Conservation (phyloP, 1,140 invertebrate species). For the Meteorus sp. region DNA sequence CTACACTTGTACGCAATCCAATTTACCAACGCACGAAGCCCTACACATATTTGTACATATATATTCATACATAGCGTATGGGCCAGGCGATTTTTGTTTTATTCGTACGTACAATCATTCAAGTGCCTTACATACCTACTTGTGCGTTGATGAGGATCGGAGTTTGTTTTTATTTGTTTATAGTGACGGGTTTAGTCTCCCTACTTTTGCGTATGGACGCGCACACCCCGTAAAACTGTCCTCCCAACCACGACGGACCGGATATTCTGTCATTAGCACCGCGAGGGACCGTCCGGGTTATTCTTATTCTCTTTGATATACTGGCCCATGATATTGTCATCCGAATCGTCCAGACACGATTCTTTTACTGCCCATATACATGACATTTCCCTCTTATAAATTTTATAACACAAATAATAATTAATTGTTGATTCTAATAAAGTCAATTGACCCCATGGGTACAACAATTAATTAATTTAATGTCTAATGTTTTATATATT, state of each 20-base stretch:
- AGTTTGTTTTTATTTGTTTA: slow-evolving; percentile 20
- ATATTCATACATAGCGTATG: no score
- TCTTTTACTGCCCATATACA: not conserved
- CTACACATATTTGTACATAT: no score
- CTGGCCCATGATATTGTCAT: slow-evolving; percentile 6
- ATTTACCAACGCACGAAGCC: slow-evolving; percentile 57
- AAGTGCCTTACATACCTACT: slow-evolving; percentile 29
- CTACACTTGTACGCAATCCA: slow-evolving; percentile 55
- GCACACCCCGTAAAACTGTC: slow-evolving; percentile 13
- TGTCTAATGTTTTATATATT: not conserved
- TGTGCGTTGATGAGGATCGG: not conserved
- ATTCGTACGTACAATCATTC: slow-evolving; percentile 33
- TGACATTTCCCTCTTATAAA: not conserved
- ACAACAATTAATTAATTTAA: no score
- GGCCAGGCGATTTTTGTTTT: slow-evolving; percentile 44
- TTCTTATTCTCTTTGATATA: slow-evolving; percentile 36
- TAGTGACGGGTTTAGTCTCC: not conserved
- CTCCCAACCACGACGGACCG: slow-evolving; percentile 22
- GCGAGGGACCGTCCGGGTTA: slow-evolving; percentile 35
- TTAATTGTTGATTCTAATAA: no score
- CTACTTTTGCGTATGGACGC: not conserved
- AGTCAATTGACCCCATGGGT: no score
- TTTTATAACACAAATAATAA: no score
- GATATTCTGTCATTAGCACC: slow-evolving; percentile 41
- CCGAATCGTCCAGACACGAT: not conserved